Base-by-base conservation (phyloP, 2,888 invertebrate species). In the Pherbina coryleti region DNA sequence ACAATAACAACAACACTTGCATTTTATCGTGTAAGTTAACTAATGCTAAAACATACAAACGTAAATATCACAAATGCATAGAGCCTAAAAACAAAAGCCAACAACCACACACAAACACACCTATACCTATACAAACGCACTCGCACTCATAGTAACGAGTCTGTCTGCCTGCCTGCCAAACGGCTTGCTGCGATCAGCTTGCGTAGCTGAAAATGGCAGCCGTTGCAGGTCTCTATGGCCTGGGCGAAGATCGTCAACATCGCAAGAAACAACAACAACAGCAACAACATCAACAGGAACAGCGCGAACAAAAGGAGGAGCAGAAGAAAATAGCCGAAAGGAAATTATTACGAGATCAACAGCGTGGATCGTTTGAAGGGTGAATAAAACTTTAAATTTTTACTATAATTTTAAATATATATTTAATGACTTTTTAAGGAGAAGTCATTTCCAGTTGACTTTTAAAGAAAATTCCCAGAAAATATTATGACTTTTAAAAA, bases 191-290 rank as follows among this genome's bases (percentile, higher is more conserved):
- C 51, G 34, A 53, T 25, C 60, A 37, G 60, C 60, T 22, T 34
- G 66, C 57, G 49, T 25, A 37, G 67, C 51, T 25, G 25, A 78
- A 60, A 75, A 95, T 94, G 94, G 95, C 94, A 87, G 94, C 94
- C 83, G 94, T 95, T 88, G 94, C 95, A 85, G 95, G 95, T 87
- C 92, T 95, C 79, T 95, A 95, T 89, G 94, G 95, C 85, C 92
- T 95, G 87, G 94, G 94, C 87, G 95, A 95, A 90, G 95, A 95
- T 88, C 92, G 94, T 71, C 88, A 88, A 78, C 89, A 88, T 79
- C 88, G 90, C 53, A 88, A 89, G 77, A 89, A 89, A 82, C 89
- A 89, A 81, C 90, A 89, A 75, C 88, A 89, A 90, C 91, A 92
- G 91, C 90, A 92, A 89, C 85, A 92, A 90, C 89, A 88, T 79